phyloP scores from a whole-genome alignment of 2,888 invertebrate genomes.

The Caenorhabditis plicata region DNA sequence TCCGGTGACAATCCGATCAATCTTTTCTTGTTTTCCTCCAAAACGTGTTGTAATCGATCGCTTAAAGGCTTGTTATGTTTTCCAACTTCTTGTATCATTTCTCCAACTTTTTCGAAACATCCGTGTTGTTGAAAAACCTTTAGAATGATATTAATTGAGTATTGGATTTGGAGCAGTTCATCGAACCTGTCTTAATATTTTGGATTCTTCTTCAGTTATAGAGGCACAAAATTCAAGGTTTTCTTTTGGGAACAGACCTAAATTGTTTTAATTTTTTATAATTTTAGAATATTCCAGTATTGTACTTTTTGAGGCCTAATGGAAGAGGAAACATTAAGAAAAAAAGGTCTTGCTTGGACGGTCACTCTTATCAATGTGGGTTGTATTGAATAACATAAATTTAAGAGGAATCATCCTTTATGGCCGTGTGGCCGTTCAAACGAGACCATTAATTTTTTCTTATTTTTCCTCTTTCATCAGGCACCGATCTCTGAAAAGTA shows the following conservation, averaged over 20 bases:
- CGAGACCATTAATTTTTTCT: too few species aligned
- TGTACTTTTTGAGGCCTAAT: too few species aligned
- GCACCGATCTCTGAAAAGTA: too few species aligned
- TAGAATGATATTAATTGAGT: not conserved
- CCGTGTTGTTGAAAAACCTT: conserved; percentile 37
- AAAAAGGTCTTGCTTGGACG: too few species aligned
- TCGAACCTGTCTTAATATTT: conserved; percentile 28
- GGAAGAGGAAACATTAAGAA: too few species aligned
- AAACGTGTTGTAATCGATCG: conserved; percentile 24
- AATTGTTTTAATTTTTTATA: too few species aligned
- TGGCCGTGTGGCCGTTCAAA: too few species aligned
- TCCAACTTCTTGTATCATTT: conserved; percentile 36
- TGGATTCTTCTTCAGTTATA: conserved; percentile 36
- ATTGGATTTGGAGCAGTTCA: not conserved
- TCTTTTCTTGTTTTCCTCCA: conserved; percentile 35
- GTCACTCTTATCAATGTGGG: too few species aligned
- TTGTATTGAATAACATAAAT: too few species aligned
- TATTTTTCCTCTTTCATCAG: too few species aligned
- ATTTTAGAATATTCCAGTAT: too few species aligned
- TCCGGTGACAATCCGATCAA: conserved; percentile 34
- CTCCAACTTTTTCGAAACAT: conserved; percentile 38
- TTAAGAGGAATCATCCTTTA: too few species aligned
- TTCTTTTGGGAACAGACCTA: conserved; percentile 43
- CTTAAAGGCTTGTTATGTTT: conserved; percentile 29
- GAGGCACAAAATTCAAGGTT: conserved; percentile 37